These are phyloP conservation scores for Catharus ustulatus DNA, from an alignment of 2,797 vertebrate genomes.

Conservation along the genomic window DNA sequence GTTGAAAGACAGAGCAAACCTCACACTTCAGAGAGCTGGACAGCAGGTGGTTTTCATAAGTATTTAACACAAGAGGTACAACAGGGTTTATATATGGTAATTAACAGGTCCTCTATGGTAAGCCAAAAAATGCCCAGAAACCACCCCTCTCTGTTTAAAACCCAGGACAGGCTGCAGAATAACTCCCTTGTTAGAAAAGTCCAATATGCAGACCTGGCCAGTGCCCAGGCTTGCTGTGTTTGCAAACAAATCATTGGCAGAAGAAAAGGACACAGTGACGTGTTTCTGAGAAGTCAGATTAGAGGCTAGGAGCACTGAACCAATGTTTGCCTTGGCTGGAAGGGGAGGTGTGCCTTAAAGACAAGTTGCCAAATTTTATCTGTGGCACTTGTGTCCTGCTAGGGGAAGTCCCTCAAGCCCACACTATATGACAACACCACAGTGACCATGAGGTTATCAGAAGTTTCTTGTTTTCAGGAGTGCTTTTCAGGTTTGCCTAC, in stretches of 20 bases:
- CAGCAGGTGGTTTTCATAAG: not conserved
- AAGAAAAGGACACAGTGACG: not conserved
- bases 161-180: rapidly evolving
- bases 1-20: not conserved
- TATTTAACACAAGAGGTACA: not conserved
- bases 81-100: not conserved
- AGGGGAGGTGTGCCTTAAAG: not conserved
- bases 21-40: constrained; percentile 7
- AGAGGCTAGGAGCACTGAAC: not conserved
- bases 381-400: not conserved
- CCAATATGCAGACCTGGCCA: not conserved
- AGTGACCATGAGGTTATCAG: not conserved
- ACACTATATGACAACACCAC: not conserved
- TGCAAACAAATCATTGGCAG: not conserved
- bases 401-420: not conserved
- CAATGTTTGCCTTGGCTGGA: not conserved
- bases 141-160: not conserved
- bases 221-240: not conserved
- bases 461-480: not conserved
- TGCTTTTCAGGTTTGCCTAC: not conserved
- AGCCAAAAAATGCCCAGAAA: not conserved
- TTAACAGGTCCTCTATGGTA: not conserved
- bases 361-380: not conserved
- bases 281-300: not conserved
- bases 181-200: not conserved